Evolutionary conservation across 1,140 invertebrate genomes (phyloP), one percentile per base, ranked within the genome.

Genomic region (Procambarus clarkii): DNA sequence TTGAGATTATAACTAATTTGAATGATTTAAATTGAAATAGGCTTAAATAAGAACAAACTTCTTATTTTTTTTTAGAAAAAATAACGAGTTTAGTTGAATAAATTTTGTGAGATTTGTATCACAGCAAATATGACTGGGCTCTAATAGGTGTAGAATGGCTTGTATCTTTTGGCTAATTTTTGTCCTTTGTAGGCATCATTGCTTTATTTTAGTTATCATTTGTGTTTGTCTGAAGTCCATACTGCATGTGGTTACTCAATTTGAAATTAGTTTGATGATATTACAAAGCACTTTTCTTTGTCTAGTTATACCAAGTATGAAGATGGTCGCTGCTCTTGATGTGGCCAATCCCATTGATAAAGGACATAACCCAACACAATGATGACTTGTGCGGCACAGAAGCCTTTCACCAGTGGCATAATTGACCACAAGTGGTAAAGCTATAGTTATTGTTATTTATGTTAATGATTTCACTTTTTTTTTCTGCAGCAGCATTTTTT

Each of bases 191-290:
- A 91, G 89, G 80, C 60, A 85, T 50, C 83, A 48, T 69, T 91
- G 89, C 89, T 91, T 85, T 91, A 84, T 85, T 85, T 85, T 91
- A 91, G 89, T 91, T 91, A 85, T 86, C 89, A 91, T 84, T 79
- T 85, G 82, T 79, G 54, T 85, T 91, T 85, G 77, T 58, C 79
- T 86, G 76, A 86, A 86, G 82, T 91, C 83, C 58, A 84, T 79
- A 91, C 74, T 91, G 82, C 81, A 91, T 91, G 89, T 86, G 82
- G 82, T 85, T 91, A 89, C 69, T 82, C 64, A 82, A 89, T 89
- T 77, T 89, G 64, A 89, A 89, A 74, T 89, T 81, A 89, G 79
- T 64, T 81, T 83, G 79, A 76, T 71, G 64, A 76, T 71, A 84
- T 64, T 82, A 82, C 80, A 50, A 76, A 74, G 69, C 64, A 86